phyloP scores from a whole-genome alignment of 2,113 vertebrate genomes.

The Camelus dromedarius region DNA sequence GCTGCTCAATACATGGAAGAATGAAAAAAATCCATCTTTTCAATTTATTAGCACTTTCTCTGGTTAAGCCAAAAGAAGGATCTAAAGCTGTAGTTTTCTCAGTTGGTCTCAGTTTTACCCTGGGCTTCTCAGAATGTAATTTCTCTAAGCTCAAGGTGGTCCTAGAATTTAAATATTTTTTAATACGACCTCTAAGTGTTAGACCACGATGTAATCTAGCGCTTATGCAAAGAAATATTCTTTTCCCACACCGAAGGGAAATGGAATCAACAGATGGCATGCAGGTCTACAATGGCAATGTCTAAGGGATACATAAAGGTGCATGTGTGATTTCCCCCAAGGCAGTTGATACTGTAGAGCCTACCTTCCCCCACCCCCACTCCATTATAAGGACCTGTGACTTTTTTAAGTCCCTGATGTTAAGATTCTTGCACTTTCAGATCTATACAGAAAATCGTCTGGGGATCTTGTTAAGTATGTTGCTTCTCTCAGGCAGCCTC shows the following conservation, averaged over 20 bases:
- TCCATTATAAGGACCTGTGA: background rate
- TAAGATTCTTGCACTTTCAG: background rate
- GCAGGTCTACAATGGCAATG: background rate
- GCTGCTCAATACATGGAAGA: background rate
- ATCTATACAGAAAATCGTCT: background rate
- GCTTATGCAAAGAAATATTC: background rate
- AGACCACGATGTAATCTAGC: background rate
- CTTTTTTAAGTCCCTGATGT: background rate
- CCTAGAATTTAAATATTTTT: constrained; percentile 42
- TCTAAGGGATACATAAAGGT: background rate
- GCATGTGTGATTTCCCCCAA: background rate
- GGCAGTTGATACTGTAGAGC: background rate
- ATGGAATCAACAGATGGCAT: background rate
- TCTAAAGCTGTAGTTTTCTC: background rate
- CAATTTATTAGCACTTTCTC: background rate
- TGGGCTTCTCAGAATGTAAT: background rate
- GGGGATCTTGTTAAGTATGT: background rate
- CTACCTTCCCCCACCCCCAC: background rate
- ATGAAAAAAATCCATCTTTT: background rate
- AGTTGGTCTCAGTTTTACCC: background rate
- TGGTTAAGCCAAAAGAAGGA: background rate
- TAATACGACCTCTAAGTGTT: background rate
- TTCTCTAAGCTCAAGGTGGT: background rate
- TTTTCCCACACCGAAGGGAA: background rate
- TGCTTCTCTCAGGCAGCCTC: background rate